Conservation (phyloP, 92 coral and sea anemone genomes). For the Heteractis magnifica region DNA sequence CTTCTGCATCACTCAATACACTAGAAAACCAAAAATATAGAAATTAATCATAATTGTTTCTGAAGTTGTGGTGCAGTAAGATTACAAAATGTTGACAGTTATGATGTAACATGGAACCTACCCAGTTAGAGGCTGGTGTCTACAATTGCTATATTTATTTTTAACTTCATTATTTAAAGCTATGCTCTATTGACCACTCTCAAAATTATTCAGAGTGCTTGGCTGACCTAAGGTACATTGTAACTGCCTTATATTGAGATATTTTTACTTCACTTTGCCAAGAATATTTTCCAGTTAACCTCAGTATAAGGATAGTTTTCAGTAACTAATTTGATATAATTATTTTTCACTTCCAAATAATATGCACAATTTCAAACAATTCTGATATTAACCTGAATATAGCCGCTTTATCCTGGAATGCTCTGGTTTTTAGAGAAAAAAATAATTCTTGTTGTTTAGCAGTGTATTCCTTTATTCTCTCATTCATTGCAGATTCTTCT, state of each 20-base stretch:
- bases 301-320: neutral
- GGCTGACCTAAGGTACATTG: no score
- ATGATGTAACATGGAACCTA: no score
- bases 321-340: neutral
- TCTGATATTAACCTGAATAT: slow-evolving; percentile 60
- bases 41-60: neutral
- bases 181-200: no score
- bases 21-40: slow-evolving; percentile 11
- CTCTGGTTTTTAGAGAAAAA: slow-evolving; percentile 66
- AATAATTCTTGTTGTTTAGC: slow-evolving; percentile 61
- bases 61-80: neutral
- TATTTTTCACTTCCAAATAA: neutral
- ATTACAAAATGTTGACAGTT: no score
- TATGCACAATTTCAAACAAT: no score
- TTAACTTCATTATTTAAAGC: no score
- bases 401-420: slow-evolving; percentile 74
- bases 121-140: no score
- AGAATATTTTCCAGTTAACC: no score
- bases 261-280: no score
- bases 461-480: slow-evolving; percentile 61
- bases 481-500: slow-evolving; percentile 85
- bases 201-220: no score
- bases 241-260: no score
- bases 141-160: no score
- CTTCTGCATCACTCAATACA: slow-evolving; percentile 52